phyloP scores from a whole-genome alignment of 2,113 vertebrate species.

The Nothobranchius furzeri region DNA sequence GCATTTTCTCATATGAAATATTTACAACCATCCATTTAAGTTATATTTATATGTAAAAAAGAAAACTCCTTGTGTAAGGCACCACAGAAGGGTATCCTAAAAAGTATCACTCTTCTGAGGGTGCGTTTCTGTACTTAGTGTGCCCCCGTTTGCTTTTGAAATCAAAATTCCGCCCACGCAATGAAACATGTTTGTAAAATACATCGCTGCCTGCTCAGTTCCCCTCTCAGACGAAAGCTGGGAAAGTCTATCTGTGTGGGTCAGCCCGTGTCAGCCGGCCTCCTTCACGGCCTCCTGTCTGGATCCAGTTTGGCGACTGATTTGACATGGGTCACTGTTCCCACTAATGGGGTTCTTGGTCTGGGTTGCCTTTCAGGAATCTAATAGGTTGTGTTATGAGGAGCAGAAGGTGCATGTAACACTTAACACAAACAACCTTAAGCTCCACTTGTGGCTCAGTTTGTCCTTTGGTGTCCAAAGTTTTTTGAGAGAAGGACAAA shows the following conservation, averaged over 20 bases:
- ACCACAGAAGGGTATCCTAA: background rate
- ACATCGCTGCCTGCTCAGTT: background rate
- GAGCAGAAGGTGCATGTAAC: background rate
- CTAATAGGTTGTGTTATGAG: background rate
- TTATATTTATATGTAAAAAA: background rate
- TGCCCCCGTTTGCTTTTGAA: background rate
- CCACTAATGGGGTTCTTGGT: background rate
- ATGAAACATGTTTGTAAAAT: slow-evolving; percentile 1
- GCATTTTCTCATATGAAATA: background rate
- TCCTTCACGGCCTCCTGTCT: background rate
- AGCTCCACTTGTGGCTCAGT: background rate
- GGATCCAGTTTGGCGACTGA: background rate
- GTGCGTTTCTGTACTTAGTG: background rate
- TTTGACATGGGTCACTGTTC: slow-evolving; percentile 1
- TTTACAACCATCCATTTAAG: background rate
- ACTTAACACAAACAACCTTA: background rate
- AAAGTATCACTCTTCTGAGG: background rate
- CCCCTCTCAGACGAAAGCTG: background rate
- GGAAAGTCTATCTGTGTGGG: background rate
- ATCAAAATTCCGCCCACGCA: background rate
- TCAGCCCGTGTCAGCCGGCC: background rate
- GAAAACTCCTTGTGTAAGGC: background rate
- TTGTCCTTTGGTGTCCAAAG: background rate
- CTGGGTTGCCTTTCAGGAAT: background rate
- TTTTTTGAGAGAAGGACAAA: background rate